These are phyloP conservation scores for Drosophila birchii DNA, from an alignment of 2,888 invertebrate genomes.

Conservation along the genomic window DNA sequence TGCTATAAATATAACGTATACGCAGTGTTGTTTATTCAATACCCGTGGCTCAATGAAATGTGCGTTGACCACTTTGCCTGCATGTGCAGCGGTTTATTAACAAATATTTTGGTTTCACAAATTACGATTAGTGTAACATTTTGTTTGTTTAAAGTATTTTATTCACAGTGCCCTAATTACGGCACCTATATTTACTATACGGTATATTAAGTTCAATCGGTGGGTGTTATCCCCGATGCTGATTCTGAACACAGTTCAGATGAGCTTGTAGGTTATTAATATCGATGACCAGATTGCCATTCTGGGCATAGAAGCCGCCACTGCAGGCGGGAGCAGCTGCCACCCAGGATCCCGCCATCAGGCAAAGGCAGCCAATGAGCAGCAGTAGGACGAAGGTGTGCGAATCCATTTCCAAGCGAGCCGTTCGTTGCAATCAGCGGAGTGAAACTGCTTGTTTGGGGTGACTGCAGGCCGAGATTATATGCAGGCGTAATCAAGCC, in stretches of 20 bases:
- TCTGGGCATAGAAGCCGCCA: conserved; percentile 39
- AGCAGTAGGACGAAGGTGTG: conserved; percentile 12
- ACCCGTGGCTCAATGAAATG: background rate
- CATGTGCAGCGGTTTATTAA: background rate
- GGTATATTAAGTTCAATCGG: background rate
- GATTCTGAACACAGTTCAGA: conserved; percentile 50
- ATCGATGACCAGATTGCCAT: conserved; percentile 56
- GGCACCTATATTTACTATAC: background rate
- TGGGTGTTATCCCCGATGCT: conserved; percentile 35
- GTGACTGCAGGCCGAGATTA: conserved; percentile 24
- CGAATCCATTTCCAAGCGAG: conserved; percentile 34
- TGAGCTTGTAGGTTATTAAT: conserved; percentile 21
- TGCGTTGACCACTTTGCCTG: conserved; percentile 1
- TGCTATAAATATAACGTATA: conserved; percentile 53
- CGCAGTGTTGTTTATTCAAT: conserved; percentile 28
- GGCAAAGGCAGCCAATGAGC: conserved; percentile 10
- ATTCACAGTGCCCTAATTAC: conserved; percentile 3
- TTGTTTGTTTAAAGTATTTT: conserved; percentile 2
- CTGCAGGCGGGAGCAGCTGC: conserved; percentile 50
- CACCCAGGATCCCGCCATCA: conserved; percentile 17
- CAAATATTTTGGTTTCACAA: background rate
- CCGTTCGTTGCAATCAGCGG: conserved; percentile 25
- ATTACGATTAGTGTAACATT: background rate
- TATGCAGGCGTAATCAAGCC: conserved; percentile 39
- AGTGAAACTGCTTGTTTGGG: conserved; percentile 35